Percentiles rank a stretch among this genome's conserved stretches.
These are phyloP conservation scores for Diphyllodes magnificus DNA, from an alignment of 2,113 vertebrate genomes.

Conservation along the genomic window DNA sequence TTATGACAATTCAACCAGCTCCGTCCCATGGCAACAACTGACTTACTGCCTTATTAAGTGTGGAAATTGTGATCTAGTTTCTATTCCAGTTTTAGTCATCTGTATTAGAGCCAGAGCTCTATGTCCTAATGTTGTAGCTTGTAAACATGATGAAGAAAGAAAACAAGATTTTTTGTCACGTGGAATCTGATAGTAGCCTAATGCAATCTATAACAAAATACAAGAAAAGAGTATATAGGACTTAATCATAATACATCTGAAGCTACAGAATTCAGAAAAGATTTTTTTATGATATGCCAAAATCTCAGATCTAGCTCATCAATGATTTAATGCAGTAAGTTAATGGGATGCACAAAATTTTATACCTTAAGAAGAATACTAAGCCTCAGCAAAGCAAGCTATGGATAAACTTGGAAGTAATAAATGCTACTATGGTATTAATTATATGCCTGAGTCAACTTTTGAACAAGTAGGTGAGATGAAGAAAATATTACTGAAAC, in stretches of 20 bases:
- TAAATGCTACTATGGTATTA: neutral
- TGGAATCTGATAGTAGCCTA: neutral
- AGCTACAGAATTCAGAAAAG: neutral
- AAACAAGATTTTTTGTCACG: neutral
- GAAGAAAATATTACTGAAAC: neutral
- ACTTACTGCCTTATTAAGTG: slow-evolving; percentile 46
- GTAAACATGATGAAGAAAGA: neutral
- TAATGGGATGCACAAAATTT: neutral
- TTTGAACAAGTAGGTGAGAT: neutral
- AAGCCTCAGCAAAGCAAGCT: neutral
- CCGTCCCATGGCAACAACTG: neutral
- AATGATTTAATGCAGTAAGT: neutral
- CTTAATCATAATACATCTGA: neutral
- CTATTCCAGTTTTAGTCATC: neutral
- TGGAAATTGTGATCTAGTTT: slow-evolving; percentile 29
- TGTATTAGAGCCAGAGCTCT: neutral
- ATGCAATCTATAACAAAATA: neutral
- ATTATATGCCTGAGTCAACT: neutral
- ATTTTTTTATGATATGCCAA: neutral
- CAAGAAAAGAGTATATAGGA: neutral
- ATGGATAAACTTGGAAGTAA: neutral
- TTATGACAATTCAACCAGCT: neutral
- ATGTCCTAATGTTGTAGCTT: neutral
- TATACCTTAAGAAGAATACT: neutral
- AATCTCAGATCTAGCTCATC: neutral